Base-by-base conservation (phyloP, 2,797 vertebrate species). In the Chelonia mydas region DNA sequence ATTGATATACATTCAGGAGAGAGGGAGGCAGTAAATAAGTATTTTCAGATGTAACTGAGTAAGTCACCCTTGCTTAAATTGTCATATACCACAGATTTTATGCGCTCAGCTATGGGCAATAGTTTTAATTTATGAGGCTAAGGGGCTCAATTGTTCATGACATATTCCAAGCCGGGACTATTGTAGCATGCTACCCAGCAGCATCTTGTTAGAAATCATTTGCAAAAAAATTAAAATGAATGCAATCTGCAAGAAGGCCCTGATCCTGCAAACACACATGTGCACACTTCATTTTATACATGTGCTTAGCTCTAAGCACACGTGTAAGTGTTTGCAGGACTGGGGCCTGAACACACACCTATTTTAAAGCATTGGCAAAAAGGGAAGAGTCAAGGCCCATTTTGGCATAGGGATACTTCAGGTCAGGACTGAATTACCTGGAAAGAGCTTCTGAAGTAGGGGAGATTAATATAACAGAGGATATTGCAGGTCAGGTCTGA, bases 141-240 rank as follows among this genome's bases (percentile, higher is more conserved):
- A 7, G 72, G n/a, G 72, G 13, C 27, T 5, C 61, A 83, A 45
- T 17, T 49, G 11, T 1, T 7, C 31, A 47, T 81, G 51, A 37
- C 19, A 10, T 41, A 72, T 23, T 72, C 65, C 33, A 68, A 72
- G 10, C 28, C 53, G 6, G 9, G 49, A 49, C 78, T 45, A 76
- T 5, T 19, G 3, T 1, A 6, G 2, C 41, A 7, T 21, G 7
- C 19, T 65, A 50, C 11, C 19, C 27, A 86, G 0, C 25, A 33
- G 19, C 33, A 74, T 11, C 15, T 47, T 91, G 95, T 50, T 2
- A 17, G 50, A 47, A 19, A 7, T 16, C 51, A 0, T 47, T 87
- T 91, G 72, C 19, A 11, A 57, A 57, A 57, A 25, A 57, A 25
- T 57, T 27, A 57, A 57, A 57, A 57, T 57, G 55, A 57, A n/a